Conservation (phyloP, 2,113 vertebrate species). For the Microtus montanus region DNA sequence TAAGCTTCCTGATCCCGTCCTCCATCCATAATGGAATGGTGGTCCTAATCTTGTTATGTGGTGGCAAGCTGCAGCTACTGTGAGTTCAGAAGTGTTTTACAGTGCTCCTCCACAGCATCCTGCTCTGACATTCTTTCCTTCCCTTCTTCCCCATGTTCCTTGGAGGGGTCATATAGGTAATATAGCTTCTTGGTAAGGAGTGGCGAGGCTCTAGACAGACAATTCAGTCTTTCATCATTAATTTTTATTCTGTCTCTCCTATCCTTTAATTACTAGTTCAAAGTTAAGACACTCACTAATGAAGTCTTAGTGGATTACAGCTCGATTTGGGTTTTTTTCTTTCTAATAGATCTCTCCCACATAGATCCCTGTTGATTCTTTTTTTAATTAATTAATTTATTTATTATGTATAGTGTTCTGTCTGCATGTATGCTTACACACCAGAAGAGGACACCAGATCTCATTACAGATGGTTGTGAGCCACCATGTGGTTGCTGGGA, state of each 20-base stretch:
- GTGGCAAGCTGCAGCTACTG: neutral
- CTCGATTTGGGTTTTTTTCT: neutral
- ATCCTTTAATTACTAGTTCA: constrained; percentile 7
- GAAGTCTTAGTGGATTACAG: neutral
- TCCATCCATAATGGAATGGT: neutral
- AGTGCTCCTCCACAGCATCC: neutral
- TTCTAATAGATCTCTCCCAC: neutral
- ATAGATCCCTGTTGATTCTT: neutral
- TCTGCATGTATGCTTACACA: too few relatives aligned
- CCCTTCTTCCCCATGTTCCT: neutral
- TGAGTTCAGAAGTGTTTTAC: neutral
- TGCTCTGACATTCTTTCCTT: neutral
- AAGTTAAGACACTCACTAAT: neutral
- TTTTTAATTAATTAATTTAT: too few relatives aligned
- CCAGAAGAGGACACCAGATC: too few relatives aligned
- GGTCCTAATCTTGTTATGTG: neutral
- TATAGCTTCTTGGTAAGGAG: neutral
- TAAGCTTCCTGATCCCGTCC: neutral
- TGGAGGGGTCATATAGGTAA: neutral
- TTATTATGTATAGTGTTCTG: too few relatives aligned
- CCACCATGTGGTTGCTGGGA: too few relatives aligned
- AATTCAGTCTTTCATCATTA: neutral
- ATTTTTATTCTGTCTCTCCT: constrained; percentile 17
- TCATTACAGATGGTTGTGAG: too few relatives aligned
- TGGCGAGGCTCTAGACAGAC: neutral